A percentile compares a stretch with the other conserved stretches of the same genome.
Conservation (phyloP, 2,797 vertebrate species). For the Peromyscus nudipes region DNA sequence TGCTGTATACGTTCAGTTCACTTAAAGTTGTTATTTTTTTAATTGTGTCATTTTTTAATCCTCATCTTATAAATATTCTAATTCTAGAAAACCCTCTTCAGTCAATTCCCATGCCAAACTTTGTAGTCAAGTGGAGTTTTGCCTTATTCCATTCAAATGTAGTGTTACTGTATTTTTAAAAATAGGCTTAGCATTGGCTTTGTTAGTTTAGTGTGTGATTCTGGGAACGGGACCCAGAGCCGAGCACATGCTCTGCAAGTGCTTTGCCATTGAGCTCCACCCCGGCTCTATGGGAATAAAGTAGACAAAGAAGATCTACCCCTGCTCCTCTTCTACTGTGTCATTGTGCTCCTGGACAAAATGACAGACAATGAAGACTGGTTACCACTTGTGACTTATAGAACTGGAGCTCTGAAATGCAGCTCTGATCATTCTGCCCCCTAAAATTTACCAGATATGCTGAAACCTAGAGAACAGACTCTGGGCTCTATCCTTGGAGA, state of each 20-base stretch:
- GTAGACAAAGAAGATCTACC: too few relatives aligned
- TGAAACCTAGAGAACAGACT: not conserved
- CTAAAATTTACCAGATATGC: not conserved
- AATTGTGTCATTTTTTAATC: not conserved
- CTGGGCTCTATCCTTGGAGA: not conserved
- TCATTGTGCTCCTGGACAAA: not conserved
- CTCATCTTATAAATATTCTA: not conserved
- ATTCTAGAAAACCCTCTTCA: not conserved
- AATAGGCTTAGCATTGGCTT: not conserved
- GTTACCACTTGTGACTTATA: not conserved
- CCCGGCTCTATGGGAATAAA: too few relatives aligned
- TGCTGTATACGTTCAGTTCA: not conserved
- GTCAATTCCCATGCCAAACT: conserved; percentile 3
- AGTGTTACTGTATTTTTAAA: not conserved
- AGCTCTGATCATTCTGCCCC: not conserved
- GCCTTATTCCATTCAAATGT: conserved; percentile 20
- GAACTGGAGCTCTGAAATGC: not conserved
- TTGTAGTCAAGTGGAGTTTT: conserved; percentile 37
- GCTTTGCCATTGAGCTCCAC: not conserved
- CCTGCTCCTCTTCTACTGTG: not conserved
- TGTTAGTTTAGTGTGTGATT: not conserved
- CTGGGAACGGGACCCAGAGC: not conserved
- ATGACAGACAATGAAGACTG: not conserved
- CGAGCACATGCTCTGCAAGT: not conserved
- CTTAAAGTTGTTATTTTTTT: not conserved